Evolutionary conservation across 2,797 vertebrate genomes (phyloP), one percentile per base, ranked within the genome.

Genomic region (Momotus momota): DNA sequence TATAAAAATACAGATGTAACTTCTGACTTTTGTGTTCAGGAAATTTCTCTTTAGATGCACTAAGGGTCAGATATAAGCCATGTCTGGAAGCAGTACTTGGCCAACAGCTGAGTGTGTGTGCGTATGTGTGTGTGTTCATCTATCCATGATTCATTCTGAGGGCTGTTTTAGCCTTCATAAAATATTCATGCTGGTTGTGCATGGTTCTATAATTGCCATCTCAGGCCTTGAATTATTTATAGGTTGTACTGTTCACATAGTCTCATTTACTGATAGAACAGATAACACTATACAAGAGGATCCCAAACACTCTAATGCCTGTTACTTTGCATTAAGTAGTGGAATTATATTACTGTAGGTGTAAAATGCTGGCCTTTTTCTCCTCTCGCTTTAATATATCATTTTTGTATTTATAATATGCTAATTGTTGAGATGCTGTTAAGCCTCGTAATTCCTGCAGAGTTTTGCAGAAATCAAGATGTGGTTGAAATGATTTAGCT

Each of bases 111-210:
- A 95, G 80, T 84, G 92, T 91, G 88, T 93, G 93, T 90, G 91
- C 15, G 92, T 90, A 72, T 91, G 96, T 94, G 95, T 94, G 95
- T 97, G 97, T 98, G 98, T 98, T 98, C 98, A 97, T 98, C 97
- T 98, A 97, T 98, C 98, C 98, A 98, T 98, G 98, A 98, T 99
- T 98, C 99, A 98, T 98, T 99, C 98, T 98, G 98, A 99, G 99
- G 98, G 98, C 98, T 99, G 99, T 99, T 99, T 99, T 99, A 99
- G 99, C 98, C 99, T 98, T 99, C 99, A 99, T 99, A 99, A 99
- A 99, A 99, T 99, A 99, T 99, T 99, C 99, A 99, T 99, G 98
- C 98, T 99, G 99, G 99, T 99, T 99, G 99, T 99, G 99, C 99
- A 99, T 99, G 98, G 99, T 98, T 99, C 99, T 99, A 99, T 99